Conservation (phyloP, 2,888 invertebrate genomes). For the Cheilosia scutellata region DNA sequence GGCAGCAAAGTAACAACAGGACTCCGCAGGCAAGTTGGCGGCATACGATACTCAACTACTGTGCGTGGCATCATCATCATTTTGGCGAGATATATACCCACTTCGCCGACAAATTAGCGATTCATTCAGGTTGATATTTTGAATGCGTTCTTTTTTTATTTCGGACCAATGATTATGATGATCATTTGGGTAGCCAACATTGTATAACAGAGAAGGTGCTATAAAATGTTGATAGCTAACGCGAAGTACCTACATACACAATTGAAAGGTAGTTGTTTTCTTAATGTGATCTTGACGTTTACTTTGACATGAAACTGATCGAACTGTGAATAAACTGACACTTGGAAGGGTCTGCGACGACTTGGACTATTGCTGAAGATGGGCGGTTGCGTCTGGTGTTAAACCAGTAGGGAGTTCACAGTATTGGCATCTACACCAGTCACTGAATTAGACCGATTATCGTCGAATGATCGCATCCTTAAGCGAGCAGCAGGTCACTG, state of each 20-base stretch:
- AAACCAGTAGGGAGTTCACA: no score
- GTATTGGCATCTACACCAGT: no score
- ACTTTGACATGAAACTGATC: background rate
- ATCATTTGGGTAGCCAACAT: conserved; percentile 14
- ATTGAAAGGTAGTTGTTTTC: background rate
- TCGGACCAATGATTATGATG: conserved; percentile 14
- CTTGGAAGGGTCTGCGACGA: no score
- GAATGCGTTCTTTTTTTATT: conserved; percentile 14
- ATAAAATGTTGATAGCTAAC: background rate
- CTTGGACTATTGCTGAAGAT: no score
- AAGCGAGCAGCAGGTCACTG: no score
- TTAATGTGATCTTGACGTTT: background rate
- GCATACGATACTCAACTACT: conserved; percentile 60
- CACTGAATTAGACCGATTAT: no score
- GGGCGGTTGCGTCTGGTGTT: no score
- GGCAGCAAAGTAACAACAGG: conserved; percentile 20
- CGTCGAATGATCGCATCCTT: no score
- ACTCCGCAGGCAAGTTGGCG: conserved; percentile 43
- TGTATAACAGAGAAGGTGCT: background rate
- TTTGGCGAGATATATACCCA: conserved; percentile 17
- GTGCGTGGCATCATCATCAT: conserved; percentile 31
- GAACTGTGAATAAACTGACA: no score
- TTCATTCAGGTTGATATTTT: conserved; percentile 48
- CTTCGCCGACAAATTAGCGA: conserved; percentile 52
- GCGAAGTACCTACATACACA: background rate